Evolutionary conservation across 2,888 invertebrate species (phyloP).

Genomic region (Acanthopleura granulata): DNA sequence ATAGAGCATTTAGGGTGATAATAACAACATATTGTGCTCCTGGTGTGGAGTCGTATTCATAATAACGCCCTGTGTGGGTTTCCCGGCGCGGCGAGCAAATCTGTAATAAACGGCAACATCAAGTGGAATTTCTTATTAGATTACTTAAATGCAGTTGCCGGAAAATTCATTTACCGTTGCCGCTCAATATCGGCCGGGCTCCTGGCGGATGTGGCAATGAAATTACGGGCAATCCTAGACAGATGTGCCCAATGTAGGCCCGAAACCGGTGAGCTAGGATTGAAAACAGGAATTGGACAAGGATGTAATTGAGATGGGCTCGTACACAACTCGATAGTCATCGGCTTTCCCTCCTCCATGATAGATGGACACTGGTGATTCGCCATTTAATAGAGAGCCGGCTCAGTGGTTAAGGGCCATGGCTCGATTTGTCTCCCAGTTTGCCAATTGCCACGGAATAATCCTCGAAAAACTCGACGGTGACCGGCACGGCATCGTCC

Average conservation of each 20-base stretch:
- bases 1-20: neutral
- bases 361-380: too few species aligned
- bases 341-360: neutral
- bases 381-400: too few species aligned
- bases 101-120: conserved; percentile 18
- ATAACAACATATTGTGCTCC: neutral
- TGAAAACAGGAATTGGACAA: neutral
- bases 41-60: neutral
- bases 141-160: conserved; percentile 19
- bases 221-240: neutral
- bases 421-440: too few species aligned
- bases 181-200: neutral
- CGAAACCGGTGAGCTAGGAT: neutral
- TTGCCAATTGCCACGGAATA: too few species aligned
- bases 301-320: neutral
- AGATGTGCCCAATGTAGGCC: conserved; percentile 6
- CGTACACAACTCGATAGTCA: neutral
- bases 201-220: conserved; percentile 5
- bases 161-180: conserved; percentile 18
- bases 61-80: neutral
- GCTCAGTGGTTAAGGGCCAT: too few species aligned
- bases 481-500: too few species aligned
- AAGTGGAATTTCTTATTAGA: conserved; percentile 15
- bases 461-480: too few species aligned
- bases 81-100: conserved; percentile 1